A percentile compares a stretch with the other conserved stretches of the same genome.
Conservation (phyloP, 2,113 vertebrate species). For the Gymnorhina tibicen region DNA sequence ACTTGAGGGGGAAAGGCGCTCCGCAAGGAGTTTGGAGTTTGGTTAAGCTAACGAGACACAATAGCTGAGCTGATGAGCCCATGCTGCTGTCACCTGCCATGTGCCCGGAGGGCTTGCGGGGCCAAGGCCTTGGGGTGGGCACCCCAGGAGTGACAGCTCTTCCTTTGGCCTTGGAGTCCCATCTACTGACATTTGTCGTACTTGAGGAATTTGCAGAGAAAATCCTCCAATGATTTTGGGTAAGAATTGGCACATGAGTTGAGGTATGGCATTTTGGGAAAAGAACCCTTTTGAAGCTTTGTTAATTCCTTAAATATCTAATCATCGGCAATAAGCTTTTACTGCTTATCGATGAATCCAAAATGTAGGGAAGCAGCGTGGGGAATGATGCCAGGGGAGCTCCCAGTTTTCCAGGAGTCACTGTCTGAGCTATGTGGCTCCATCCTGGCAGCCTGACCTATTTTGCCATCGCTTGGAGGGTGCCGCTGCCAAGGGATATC, state of each 20-base stretch:
- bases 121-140: background rate
- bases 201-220: background rate
- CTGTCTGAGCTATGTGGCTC: background rate
- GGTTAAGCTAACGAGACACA: slow-evolving; percentile 78
- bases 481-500: background rate
- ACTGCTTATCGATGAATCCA: background rate
- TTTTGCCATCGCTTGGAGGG: accelerated
- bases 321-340: background rate
- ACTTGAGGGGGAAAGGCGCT: slow-evolving; percentile 76
- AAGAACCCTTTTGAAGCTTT: background rate
- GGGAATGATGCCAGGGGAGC: background rate
- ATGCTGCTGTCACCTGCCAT: slow-evolving; percentile 33
- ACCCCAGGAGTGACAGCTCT: accelerated
- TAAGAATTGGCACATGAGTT: accelerated
- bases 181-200: accelerated
- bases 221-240: accelerated
- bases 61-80: slow-evolving; percentile 74
- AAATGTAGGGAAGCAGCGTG: background rate
- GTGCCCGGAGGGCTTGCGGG: accelerated
- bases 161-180: background rate
- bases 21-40: slow-evolving; percentile 74
- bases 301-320: background rate
- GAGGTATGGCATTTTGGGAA: background rate
- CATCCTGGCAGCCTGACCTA: background rate
- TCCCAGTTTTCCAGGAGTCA: background rate